Conservation (phyloP, 2,113 vertebrate species). For the Pan paniscus region DNA sequence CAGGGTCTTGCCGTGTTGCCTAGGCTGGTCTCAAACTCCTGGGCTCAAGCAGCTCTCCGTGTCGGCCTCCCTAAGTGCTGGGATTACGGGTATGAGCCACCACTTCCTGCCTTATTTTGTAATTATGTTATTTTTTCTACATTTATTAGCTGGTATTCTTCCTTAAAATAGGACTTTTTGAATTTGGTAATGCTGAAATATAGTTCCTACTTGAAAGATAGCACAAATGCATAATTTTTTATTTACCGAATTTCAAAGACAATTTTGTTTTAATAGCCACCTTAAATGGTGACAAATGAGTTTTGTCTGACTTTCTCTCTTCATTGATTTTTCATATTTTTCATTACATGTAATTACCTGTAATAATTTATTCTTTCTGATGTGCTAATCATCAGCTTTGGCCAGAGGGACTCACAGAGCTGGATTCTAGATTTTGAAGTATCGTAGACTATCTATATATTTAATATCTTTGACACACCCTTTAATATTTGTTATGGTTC, state of each 20-base stretch:
- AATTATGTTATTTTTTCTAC: not conserved
- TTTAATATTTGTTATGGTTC: not conserved
- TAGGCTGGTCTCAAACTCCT: too few relatives aligned
- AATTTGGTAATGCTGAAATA: not conserved
- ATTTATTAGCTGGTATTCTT: not conserved
- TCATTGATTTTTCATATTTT: not conserved
- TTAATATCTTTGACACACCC: not conserved
- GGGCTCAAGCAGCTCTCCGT: too few relatives aligned
- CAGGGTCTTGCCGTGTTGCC: too few relatives aligned
- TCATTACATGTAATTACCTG: not conserved
- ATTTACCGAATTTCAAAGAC: not conserved
- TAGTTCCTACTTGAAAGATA: not conserved
- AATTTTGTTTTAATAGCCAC: not conserved
- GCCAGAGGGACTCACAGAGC: not conserved
- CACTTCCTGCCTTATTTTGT: too few relatives aligned
- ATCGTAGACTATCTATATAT: not conserved
- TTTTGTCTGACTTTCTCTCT: not conserved
- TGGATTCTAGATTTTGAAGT: not conserved
- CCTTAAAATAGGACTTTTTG: not conserved
- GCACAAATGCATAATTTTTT: not conserved
- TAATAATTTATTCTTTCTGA: not conserved
- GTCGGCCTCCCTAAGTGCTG: too few relatives aligned
- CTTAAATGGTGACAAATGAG: not conserved
- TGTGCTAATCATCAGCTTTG: not conserved
- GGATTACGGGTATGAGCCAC: too few relatives aligned